Evolutionary conservation across 2,113 vertebrate species (phyloP), one percentile per base, ranked within the genome.

Genomic region (Atractosteus spatula): DNA sequence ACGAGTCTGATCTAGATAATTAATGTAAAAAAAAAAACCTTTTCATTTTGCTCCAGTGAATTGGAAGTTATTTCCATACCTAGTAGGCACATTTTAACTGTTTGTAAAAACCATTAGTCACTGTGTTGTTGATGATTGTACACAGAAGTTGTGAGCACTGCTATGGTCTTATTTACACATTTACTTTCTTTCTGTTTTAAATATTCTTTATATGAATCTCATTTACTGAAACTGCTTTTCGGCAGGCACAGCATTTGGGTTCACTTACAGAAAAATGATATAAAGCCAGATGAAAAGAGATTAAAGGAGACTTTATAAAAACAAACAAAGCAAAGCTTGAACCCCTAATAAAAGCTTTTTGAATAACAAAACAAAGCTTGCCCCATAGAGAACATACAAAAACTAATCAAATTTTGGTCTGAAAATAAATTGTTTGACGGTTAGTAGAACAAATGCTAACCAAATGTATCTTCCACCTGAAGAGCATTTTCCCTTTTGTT

Each of bases 221-320:
- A 87, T 84, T 89, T 90, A 90, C 87, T 89, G 86, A 88, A 91
- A 91, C 80, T 74, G 77, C 75, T 71, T 78, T 77, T 76, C 84
- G 81, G 81, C 78, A 80, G 86, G 82, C 82, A 79, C 83, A 86
- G 84, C 90, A 91, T 91, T 90, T 92, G 90, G 90, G 85, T 90
- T 85, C 89, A 91, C 90, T 91, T 91, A 90, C 83, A 85, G 82
- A 81, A 77, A 77, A 87, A 89, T 87, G 75, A 91, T 88, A 90
- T 85, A 87, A 85, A 84, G 83, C 87, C 87, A 90, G 88, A 89
- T 86, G 85, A 86, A 88, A 87, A 66, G 77, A 88, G 88, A 89
- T 91, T 88, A 90, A 91, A 90, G 86, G 76, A 85, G 80, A 84
- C 81, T 78, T 73, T 73, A 29, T 75, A 83, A 83, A 88, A 90